phyloP scores from a whole-genome alignment of 2,797 vertebrate species.

The Pseudotriccus pelzelni region DNA sequence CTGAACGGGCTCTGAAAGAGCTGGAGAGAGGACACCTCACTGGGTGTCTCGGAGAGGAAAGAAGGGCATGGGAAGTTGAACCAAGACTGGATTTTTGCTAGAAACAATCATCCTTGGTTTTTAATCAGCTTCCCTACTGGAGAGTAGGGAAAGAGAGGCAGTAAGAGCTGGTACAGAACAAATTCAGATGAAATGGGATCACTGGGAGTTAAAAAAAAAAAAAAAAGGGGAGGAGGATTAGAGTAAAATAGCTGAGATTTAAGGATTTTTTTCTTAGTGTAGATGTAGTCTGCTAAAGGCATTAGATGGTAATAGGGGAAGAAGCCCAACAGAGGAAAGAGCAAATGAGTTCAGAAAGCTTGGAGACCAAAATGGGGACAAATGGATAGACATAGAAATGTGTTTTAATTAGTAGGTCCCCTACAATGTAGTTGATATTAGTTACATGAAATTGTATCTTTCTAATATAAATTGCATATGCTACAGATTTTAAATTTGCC shows the following conservation, averaged over 20 bases:
- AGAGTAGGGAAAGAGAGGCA: neutral
- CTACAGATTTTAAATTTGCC: neutral
- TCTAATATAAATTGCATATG: neutral
- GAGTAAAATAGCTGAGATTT: neutral
- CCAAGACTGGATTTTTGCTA: neutral
- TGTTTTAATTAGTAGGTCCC: neutral
- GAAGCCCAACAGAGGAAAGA: neutral
- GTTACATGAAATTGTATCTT: neutral
- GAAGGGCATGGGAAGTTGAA: neutral
- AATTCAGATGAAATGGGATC: neutral
- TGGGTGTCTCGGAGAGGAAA: neutral
- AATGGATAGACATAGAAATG: rapidly evolving
- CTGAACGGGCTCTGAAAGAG: neutral
- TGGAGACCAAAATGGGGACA: neutral
- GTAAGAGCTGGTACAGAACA: neutral
- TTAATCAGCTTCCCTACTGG: neutral
- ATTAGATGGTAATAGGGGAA: neutral
- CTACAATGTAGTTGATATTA: neutral
- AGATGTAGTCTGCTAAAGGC: neutral
- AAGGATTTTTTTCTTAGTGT: neutral
- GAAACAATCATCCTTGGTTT: neutral
- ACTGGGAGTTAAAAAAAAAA: neutral
- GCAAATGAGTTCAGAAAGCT: neutral
- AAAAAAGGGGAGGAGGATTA: neutral
- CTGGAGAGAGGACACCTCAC: neutral